Conservation (phyloP, 2,797 vertebrate species). For the Pipistrellus pygmaeus region DNA sequence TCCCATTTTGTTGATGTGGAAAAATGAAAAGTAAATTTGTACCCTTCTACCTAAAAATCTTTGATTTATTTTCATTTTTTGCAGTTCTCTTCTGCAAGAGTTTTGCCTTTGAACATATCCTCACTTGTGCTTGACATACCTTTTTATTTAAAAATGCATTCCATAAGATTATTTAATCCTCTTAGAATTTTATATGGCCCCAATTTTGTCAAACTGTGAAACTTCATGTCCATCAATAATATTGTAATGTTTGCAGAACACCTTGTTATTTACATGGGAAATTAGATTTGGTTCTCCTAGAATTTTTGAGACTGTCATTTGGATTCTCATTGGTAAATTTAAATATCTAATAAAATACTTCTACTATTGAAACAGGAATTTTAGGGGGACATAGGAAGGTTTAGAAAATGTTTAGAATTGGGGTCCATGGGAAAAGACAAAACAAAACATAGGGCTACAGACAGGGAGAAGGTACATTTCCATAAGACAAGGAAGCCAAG, state of each 20-base stretch:
- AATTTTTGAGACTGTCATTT: neutral
- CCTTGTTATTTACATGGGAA: neutral
- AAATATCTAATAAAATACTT: neutral
- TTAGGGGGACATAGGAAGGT: too few species aligned
- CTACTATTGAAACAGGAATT: neutral
- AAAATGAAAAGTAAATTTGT: conserved; percentile 11
- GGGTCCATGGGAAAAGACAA: too few species aligned
- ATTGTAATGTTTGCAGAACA: neutral
- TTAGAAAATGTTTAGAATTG: too few species aligned
- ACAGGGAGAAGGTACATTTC: too few species aligned
- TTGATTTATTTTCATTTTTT: neutral
- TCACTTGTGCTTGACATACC: neutral
- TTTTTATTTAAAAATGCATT: neutral
- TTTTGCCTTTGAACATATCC: neutral
- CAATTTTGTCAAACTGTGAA: neutral
- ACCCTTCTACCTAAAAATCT: neutral
- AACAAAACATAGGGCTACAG: too few species aligned
- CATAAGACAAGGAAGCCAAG: too few species aligned
- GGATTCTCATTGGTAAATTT: neutral
- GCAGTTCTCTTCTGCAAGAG: neutral
- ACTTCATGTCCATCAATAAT: neutral
- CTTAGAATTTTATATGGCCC: neutral
- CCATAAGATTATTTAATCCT: neutral
- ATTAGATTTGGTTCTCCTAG: neutral
- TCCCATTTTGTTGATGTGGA: neutral